These are phyloP conservation scores for Strigamia crassipes DNA, from an alignment of 2,888 invertebrate species.

Conservation along the genomic window DNA sequence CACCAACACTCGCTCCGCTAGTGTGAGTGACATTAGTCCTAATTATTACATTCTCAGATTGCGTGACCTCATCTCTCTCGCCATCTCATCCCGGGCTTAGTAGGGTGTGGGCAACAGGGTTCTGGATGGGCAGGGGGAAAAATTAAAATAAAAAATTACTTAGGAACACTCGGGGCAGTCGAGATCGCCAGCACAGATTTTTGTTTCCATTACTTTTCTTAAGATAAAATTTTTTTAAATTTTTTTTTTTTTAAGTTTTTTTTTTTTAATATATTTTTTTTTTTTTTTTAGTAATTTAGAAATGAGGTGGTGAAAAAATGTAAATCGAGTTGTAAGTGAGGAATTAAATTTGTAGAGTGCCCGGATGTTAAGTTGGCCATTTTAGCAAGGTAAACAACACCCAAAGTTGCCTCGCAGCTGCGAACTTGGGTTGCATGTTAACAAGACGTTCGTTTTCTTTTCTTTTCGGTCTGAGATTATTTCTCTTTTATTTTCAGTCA, in stretches of 20 bases:
- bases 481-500: not conserved
- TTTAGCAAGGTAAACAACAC: constrained; percentile 4
- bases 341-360: not conserved
- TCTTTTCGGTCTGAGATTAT: not conserved
- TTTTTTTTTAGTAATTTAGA: too few species aligned
- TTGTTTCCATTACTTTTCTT: too few species aligned
- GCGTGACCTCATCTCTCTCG: not conserved
- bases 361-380: not conserved
- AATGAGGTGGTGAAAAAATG: not conserved
- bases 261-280: too few species aligned
- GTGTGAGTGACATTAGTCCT: constrained; percentile 2
- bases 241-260: not conserved
- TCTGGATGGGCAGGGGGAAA: not conserved
- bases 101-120: not conserved
- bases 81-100: not conserved
- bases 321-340: not conserved
- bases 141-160: not conserved
- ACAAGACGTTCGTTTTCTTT: not conserved
- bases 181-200: too few species aligned
- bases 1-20: not conserved
- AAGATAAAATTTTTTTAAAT: not conserved
- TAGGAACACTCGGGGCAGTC: not conserved
- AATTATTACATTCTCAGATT: constrained; percentile 10
- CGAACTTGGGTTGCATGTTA: not conserved
- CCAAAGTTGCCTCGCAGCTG: constrained; percentile 4